A percentile compares a stretch with the other conserved stretches of the same genome.
phyloP scores from a whole-genome alignment of 2,113 vertebrate species.

The Benitochromis conjunctus region DNA sequence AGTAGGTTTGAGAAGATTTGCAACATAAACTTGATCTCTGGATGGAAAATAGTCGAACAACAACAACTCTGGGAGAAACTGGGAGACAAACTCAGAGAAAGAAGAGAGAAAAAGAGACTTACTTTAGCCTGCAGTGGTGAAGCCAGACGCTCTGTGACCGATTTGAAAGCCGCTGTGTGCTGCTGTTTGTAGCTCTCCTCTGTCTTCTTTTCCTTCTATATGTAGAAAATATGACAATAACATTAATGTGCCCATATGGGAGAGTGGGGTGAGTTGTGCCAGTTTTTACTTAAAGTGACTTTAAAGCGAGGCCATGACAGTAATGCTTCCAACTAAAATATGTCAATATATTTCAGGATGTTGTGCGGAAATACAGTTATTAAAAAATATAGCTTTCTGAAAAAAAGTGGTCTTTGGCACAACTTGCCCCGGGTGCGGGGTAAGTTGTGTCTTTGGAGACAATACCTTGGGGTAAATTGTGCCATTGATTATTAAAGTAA shows the following conservation, averaged over 20 bases:
- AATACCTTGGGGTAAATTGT: too few relatives aligned
- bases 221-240: neutral
- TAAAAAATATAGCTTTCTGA: too few relatives aligned
- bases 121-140: constrained; percentile 43
- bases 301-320: too few relatives aligned
- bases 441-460: too few relatives aligned
- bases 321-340: too few relatives aligned
- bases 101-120: constrained; percentile 14
- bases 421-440: too few relatives aligned
- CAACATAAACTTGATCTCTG: neutral
- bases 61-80: neutral
- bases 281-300: too few relatives aligned
- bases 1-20: constrained; percentile 9
- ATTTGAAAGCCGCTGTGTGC: constrained; percentile 64
- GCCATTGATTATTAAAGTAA: too few relatives aligned
- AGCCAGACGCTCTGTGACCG: constrained; percentile 51
- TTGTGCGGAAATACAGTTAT: too few relatives aligned
- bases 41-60: neutral
- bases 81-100: neutral
- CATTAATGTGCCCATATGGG: neutral
- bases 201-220: constrained; percentile 53
- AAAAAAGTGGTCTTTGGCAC: too few relatives aligned
- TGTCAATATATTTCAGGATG: too few relatives aligned
- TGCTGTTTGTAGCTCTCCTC: constrained; percentile 59
- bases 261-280: too few relatives aligned